These are phyloP conservation scores for Hormaphis cornu DNA, from an alignment of 1,140 invertebrate genomes.

Conservation along the genomic window DNA sequence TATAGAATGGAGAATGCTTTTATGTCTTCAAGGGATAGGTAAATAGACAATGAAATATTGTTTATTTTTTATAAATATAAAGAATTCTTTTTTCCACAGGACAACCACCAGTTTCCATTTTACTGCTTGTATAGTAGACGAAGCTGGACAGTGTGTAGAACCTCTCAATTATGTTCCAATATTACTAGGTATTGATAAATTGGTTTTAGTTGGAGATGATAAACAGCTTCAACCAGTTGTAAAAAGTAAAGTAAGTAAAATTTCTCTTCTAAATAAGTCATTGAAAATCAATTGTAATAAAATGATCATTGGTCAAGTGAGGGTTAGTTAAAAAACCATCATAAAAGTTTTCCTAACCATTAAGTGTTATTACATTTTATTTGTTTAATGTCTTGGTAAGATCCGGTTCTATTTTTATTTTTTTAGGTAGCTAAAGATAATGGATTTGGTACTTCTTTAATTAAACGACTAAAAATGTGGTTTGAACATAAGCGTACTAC, in stretches of 20 bases:
- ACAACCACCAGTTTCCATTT: not conserved
- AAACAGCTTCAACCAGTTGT: slow-evolving; percentile 77
- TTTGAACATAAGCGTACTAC: slow-evolving; percentile 41
- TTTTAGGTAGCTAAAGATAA: slow-evolving; percentile 49
- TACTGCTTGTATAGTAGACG: slow-evolving; percentile 70
- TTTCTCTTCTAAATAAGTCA: no score
- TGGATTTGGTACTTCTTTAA: slow-evolving; percentile 55
- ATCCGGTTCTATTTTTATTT: slow-evolving; percentile 32
- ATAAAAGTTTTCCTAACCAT: no score
- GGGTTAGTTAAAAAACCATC: no score
- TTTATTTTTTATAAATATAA: not conserved
- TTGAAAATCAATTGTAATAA: no score
- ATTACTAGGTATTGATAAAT: slow-evolving; percentile 55
- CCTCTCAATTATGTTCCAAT: slow-evolving; percentile 72
- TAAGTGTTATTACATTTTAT: no score
- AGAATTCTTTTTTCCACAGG: not conserved
- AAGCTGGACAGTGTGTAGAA: slow-evolving; percentile 80
- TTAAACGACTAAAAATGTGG: slow-evolving; percentile 50
- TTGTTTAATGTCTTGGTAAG: not conserved
- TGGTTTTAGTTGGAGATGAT: slow-evolving; percentile 83
- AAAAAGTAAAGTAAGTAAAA: slow-evolving; percentile 52
- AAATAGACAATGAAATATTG: not conserved
- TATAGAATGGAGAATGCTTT: slow-evolving; percentile 4
- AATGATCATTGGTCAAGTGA: no score
- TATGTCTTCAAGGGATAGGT: not conserved